These are phyloP conservation scores for Orthosia incerta DNA, from an alignment of 2,888 invertebrate genomes.

Conservation along the genomic window DNA sequence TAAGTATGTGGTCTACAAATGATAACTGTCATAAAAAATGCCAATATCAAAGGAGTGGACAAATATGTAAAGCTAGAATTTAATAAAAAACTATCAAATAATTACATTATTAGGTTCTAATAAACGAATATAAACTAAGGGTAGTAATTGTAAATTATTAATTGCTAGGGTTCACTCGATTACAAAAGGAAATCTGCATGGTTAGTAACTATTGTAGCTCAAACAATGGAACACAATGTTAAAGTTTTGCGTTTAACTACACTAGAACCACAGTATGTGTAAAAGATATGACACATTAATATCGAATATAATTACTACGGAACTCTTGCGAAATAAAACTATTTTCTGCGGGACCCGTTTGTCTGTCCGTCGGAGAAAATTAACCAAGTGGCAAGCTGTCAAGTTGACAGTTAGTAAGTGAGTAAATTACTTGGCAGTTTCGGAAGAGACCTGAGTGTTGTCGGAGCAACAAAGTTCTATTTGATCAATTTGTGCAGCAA, in stretches of 20 bases:
- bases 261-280: conserved; percentile 7
- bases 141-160: conserved; percentile 35
- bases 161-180: conserved; percentile 19
- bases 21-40: neutral
- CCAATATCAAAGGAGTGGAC: neutral
- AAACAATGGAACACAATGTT: conserved; percentile 40
- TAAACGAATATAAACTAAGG: conserved; percentile 4
- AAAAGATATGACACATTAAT: conserved; percentile 29
- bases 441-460: conserved; percentile 45
- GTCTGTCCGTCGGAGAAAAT: conserved; percentile 62
- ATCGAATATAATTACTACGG: conserved; percentile 48
- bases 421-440: conserved; percentile 66
- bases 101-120: conserved; percentile 4
- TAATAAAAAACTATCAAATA: conserved; percentile 2
- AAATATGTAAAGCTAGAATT: conserved; percentile 1
- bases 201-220: conserved; percentile 42
- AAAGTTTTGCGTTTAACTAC: conserved; percentile 32
- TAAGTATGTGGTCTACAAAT: neutral
- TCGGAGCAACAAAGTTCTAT: conserved; percentile 48
- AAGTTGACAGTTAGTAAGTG: conserved; percentile 62
- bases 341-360: conserved; percentile 45
- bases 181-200: conserved; percentile 44
- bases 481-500: conserved; percentile 57
- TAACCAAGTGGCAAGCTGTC: conserved; percentile 70
- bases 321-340: conserved; percentile 46